phyloP scores from a whole-genome alignment of 2,797 vertebrate species.

The Phoeniculus purpureus region DNA sequence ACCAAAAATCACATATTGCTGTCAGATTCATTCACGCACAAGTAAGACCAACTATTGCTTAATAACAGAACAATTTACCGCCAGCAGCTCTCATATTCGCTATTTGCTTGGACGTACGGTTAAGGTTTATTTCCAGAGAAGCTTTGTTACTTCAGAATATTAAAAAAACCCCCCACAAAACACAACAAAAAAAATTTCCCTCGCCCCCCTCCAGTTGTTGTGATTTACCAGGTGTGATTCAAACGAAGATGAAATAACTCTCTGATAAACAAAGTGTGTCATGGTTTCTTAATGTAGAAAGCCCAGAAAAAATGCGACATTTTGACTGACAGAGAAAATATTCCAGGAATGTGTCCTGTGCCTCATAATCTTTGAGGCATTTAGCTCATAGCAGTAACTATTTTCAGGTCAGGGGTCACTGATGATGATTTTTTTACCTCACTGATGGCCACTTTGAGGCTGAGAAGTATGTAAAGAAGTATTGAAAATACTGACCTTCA shows the following conservation, averaged over 20 bases:
- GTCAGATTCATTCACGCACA: background rate
- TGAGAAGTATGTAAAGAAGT: background rate
- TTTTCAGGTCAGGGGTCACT: constrained; percentile 14
- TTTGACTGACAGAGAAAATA: constrained; percentile 3
- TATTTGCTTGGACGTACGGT: background rate
- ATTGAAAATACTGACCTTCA: background rate
- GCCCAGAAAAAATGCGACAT: background rate
- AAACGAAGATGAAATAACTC: background rate
- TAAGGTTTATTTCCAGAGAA: background rate
- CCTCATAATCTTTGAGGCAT: background rate
- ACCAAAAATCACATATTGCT: background rate
- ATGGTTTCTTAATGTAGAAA: background rate
- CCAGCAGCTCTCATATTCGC: background rate
- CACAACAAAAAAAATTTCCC: background rate
- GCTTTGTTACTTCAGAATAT: constrained; percentile 18
- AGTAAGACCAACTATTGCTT: background rate
- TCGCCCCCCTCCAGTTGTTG: background rate
- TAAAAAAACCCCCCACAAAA: background rate
- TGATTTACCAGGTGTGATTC: background rate
- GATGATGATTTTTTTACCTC: constrained; percentile 29
- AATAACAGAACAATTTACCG: background rate
- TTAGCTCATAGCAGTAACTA: constrained; percentile 8
- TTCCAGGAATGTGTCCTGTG: background rate
- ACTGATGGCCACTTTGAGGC: background rate
- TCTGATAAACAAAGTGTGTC: constrained; percentile 6